A percentile compares a stretch with the other conserved stretches of the same genome.
Evolutionary conservation across 2,113 vertebrate genomes (phyloP).

Genomic region (Clarias batrachus): DNA sequence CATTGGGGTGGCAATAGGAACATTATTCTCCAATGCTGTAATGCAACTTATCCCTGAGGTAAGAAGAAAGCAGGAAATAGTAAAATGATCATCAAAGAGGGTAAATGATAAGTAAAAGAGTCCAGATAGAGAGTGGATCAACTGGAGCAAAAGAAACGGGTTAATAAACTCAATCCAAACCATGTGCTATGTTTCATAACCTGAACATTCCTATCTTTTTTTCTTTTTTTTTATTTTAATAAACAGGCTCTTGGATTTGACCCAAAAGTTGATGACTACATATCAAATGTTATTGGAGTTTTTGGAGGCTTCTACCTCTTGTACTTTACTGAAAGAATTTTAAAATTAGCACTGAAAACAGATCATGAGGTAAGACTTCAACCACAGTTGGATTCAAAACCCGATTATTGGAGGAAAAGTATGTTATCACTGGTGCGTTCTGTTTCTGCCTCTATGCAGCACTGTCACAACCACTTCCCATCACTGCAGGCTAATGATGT

Average conservation of each 20-base stretch:
- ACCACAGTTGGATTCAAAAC: not conserved
- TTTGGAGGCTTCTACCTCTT: conserved; percentile 95
- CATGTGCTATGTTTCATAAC: conserved; percentile 49
- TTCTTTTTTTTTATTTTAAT: not conserved
- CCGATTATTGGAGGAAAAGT: not conserved
- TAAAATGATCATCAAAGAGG: not conserved
- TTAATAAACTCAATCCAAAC: not conserved
- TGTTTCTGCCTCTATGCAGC: conserved; percentile 63
- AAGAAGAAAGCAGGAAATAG: conserved; percentile 54
- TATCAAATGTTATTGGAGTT: conserved; percentile 83
- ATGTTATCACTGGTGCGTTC: not conserved
- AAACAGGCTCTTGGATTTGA: conserved; percentile 91
- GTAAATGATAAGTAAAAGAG: conserved; percentile 28
- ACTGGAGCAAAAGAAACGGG: not conserved
- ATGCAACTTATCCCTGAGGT: conserved; percentile 98
- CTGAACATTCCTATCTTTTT: conserved; percentile 45
- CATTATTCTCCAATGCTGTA: conserved; percentile 94
- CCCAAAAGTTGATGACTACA: conserved; percentile 87
- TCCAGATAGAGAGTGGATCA: conserved; percentile 36
- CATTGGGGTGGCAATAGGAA: conserved; percentile 92
- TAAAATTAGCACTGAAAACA: conserved; percentile 81
- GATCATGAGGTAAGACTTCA: conserved; percentile 76
- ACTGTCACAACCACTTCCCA: conserved; percentile 72
- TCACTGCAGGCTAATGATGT: conserved; percentile 49
- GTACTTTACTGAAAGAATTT: conserved; percentile 86